These are phyloP conservation scores for Chesias legatella DNA, from an alignment of 2,888 invertebrate genomes.

Conservation along the genomic window DNA sequence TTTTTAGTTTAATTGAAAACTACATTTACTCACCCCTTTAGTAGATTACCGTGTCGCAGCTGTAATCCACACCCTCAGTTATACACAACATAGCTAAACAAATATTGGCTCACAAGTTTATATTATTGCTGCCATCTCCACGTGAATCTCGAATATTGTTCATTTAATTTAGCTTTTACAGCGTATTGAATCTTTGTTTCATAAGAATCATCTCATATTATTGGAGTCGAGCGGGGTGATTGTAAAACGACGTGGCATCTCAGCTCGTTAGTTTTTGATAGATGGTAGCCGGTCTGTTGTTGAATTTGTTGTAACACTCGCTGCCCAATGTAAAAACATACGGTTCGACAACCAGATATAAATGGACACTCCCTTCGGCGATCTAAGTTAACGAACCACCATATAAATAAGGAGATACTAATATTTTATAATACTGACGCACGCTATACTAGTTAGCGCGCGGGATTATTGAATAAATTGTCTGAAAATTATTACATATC, in stretches of 20 bases:
- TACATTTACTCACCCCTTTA: too few relatives aligned
- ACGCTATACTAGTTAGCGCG: constrained; percentile 43
- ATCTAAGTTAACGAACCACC: constrained; percentile 75
- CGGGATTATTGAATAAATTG: constrained; percentile 39
- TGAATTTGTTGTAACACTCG: constrained; percentile 74
- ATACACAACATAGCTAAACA: too few relatives aligned
- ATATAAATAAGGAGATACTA: constrained; percentile 71
- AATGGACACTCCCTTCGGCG: constrained; percentile 76
- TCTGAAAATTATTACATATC: constrained; percentile 34
- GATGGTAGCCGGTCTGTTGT: constrained; percentile 76
- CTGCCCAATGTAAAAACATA: constrained; percentile 71
- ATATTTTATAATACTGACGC: constrained; percentile 64
- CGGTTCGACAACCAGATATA: constrained; percentile 73
- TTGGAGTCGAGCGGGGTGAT: constrained; percentile 60
- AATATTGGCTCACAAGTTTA: too few relatives aligned
- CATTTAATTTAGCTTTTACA: too few relatives aligned
- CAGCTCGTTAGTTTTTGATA: constrained; percentile 79
- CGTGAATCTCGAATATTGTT: too few relatives aligned
- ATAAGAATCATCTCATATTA: constrained; percentile 68
- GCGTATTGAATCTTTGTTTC: constrained; percentile 40
- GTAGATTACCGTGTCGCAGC: too few relatives aligned
- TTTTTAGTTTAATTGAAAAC: too few relatives aligned
- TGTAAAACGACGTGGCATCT: constrained; percentile 72
- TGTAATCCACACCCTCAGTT: too few relatives aligned
- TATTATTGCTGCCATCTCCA: too few relatives aligned